These are phyloP conservation scores for Dipodomys spectabilis DNA, from an alignment of 2,113 vertebrate genomes.

Conservation along the genomic window DNA sequence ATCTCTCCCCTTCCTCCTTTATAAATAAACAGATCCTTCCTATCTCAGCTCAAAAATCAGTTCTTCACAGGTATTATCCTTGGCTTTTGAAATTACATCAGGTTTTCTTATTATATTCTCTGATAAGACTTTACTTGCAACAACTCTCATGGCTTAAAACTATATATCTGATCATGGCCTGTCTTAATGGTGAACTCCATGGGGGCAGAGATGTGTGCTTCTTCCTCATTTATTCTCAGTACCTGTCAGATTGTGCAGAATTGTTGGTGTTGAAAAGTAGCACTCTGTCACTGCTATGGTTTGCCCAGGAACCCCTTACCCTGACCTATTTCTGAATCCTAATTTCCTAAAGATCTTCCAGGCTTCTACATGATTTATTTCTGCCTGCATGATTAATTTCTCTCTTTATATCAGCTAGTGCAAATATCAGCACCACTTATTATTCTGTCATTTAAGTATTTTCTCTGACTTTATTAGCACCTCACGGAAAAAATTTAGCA, in stretches of 20 bases:
- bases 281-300: background rate
- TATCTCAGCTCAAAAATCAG: conserved; percentile 44
- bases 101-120: background rate
- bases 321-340: background rate
- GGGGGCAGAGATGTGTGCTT: background rate
- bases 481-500: background rate
- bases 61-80: background rate
- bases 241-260: background rate
- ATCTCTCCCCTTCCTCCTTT: background rate
- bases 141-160: background rate
- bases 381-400: background rate
- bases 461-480: conserved; percentile 22
- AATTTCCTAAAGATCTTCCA: conserved; percentile 29
- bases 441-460: background rate
- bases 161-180: background rate
- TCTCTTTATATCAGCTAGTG: conserved; percentile 19
- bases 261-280: background rate
- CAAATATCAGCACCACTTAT: background rate
- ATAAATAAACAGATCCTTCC: conserved; percentile 12
- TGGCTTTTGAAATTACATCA: conserved; percentile 44
- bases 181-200: conserved; percentile 4
- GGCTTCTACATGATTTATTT: conserved; percentile 14
- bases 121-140: background rate
- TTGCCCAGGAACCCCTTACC: background rate
- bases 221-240: background rate